Conservation (phyloP, 2,888 invertebrate genomes). For the Eupeodes luniger region DNA sequence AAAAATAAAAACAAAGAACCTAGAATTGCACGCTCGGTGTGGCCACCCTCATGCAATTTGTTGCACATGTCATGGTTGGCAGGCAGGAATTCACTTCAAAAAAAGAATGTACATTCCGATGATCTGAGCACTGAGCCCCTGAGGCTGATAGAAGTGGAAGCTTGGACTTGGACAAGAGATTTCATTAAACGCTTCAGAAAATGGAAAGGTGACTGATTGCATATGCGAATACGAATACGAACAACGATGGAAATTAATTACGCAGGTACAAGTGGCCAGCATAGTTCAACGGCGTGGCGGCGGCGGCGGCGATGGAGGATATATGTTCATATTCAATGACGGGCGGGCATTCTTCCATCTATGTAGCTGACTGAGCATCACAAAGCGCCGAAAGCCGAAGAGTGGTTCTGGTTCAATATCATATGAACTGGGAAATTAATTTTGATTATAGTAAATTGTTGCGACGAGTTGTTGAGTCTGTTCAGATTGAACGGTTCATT, state of each 20-base stretch:
- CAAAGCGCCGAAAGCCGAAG: conserved; percentile 40
- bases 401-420: conserved; percentile 8
- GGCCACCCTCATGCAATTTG: conserved; percentile 72
- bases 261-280: conserved; percentile 33
- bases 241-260: conserved; percentile 68
- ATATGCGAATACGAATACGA: conserved; percentile 1
- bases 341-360: too few species aligned
- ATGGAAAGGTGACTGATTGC: conserved; percentile 67
- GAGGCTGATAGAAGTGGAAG: conserved; percentile 2
- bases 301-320: background rate
- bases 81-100: conserved; percentile 44
- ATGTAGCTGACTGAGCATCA: background rate
- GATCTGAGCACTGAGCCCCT: background rate
- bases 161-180: conserved; percentile 38
- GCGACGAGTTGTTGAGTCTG: conserved; percentile 14
- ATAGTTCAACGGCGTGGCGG: background rate
- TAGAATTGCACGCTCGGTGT: conserved; percentile 49
- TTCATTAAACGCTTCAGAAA: conserved; percentile 53
- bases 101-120: background rate
- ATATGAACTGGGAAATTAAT: conserved; percentile 61
- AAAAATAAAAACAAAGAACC: conserved; percentile 1
- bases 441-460: conserved; percentile 62
- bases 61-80: conserved; percentile 60
- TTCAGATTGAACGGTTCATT: conserved; percentile 35
- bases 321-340: too few species aligned